A percentile compares a stretch with the other conserved stretches of the same genome.
These are phyloP conservation scores for Seriola aureovittata DNA, from an alignment of 2,113 vertebrate species.

Conservation along the genomic window DNA sequence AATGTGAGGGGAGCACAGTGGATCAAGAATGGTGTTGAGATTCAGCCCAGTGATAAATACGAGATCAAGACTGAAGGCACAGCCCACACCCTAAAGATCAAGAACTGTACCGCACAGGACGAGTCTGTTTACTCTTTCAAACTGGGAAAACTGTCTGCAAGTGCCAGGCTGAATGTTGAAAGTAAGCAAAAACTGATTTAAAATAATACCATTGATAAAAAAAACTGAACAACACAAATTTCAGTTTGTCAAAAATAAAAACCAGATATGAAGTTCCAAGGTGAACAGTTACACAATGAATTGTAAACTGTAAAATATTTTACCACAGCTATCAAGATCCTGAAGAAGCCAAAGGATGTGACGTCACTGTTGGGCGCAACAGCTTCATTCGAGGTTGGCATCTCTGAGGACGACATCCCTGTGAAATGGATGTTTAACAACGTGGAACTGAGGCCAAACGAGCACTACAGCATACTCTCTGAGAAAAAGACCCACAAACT, in stretches of 20 bases:
- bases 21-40: slow-evolving; percentile 95
- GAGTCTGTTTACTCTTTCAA: slow-evolving; percentile 98
- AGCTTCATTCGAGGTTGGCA: slow-evolving; percentile 92
- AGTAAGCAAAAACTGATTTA: slow-evolving; percentile 85
- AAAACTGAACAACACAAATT: background rate
- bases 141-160: slow-evolving; percentile 95
- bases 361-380: slow-evolving; percentile 92
- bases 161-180: slow-evolving; percentile 95
- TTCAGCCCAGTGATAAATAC: slow-evolving; percentile 90
- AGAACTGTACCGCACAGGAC: slow-evolving; percentile 88
- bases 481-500: slow-evolving; percentile 96
- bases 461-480: slow-evolving; percentile 89
- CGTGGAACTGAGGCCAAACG: slow-evolving; percentile 87
- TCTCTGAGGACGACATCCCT: slow-evolving; percentile 95
- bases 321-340: slow-evolving; percentile 92
- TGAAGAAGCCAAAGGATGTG: slow-evolving; percentile 97
- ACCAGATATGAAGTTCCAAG: background rate
- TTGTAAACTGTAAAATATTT: background rate
- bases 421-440: slow-evolving; percentile 95
- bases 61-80: slow-evolving; percentile 88
- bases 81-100: slow-evolving; percentile 90
- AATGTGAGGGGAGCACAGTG: slow-evolving; percentile 93
- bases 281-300: background rate
- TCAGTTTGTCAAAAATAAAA: background rate
- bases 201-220: background rate